Conservation (phyloP, 2,797 vertebrate species). For the Fistularia tabacaria region DNA sequence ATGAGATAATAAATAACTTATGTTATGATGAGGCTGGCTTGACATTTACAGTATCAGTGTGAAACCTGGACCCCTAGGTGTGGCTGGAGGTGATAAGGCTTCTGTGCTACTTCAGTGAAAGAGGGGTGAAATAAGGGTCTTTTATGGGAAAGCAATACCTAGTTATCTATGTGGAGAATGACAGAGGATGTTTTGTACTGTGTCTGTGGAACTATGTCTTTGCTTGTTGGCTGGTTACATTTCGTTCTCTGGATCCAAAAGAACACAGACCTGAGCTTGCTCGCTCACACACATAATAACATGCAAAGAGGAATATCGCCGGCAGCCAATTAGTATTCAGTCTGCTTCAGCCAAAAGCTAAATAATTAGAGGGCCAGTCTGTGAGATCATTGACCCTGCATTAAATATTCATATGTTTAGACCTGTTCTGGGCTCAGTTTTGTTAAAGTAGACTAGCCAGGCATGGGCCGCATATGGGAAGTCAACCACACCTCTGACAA, state of each 20-base stretch:
- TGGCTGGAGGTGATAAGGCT: constrained; percentile 71
- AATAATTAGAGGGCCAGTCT: constrained; percentile 82
- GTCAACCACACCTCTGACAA: constrained; percentile 70
- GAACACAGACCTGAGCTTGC: constrained; percentile 42
- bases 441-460: constrained; percentile 80
- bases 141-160: constrained; percentile 74
- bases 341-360: constrained; percentile 76
- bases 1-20: constrained; percentile 84
- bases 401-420: constrained; percentile 87
- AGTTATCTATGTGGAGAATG: constrained; percentile 68
- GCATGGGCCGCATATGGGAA: constrained; percentile 79
- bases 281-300: constrained; percentile 15
- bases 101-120: constrained; percentile 58
- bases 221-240: constrained; percentile 38
- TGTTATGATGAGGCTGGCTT: constrained; percentile 75
- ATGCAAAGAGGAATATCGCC: constrained; percentile 50
- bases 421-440: constrained; percentile 76
- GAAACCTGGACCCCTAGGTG: constrained; percentile 66
- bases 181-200: constrained; percentile 53
- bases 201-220: constrained; percentile 46
- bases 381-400: constrained; percentile 80
- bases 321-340: constrained; percentile 75
- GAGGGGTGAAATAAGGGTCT: constrained; percentile 70
- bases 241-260: constrained; percentile 38
- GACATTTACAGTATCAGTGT: constrained; percentile 75